Evolutionary conservation across 2,797 vertebrate species (phyloP).

Genomic region (Steatocranus sp.): DNA sequence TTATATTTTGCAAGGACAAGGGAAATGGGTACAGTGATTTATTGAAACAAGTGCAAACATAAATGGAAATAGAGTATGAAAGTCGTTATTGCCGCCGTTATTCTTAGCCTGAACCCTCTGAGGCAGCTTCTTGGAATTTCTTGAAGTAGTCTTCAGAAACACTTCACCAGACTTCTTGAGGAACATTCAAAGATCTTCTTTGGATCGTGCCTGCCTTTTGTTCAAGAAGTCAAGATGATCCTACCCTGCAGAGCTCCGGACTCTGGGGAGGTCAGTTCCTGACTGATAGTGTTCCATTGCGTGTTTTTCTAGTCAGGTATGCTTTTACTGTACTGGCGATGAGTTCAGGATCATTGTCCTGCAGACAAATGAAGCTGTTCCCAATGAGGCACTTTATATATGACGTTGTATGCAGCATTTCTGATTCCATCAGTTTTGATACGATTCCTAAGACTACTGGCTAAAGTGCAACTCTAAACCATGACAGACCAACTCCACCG

Average conservation of each 20-base stretch:
- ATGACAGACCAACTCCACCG: background rate
- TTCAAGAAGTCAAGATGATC: background rate
- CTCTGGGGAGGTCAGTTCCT: background rate
- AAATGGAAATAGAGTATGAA: background rate
- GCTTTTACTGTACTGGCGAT: background rate
- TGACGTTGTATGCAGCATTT: background rate
- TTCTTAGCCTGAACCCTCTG: background rate
- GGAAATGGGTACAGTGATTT: background rate
- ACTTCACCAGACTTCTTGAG: background rate
- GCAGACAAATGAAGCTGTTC: background rate
- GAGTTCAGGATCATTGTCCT: background rate
- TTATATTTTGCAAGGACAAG: background rate
- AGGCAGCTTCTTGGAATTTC: background rate
- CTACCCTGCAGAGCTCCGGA: background rate
- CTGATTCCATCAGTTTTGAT: background rate
- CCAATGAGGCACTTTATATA: background rate
- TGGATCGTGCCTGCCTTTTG: background rate
- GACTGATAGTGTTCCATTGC: background rate
- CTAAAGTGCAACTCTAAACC: background rate
- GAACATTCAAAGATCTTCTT: background rate
- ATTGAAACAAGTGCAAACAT: background rate
- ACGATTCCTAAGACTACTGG: background rate
- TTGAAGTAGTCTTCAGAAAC: background rate
- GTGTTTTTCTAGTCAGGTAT: background rate
- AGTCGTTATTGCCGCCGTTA: background rate